These are phyloP conservation scores for Julus scandinavius DNA, from an alignment of 2,888 invertebrate genomes.

Conservation along the genomic window DNA sequence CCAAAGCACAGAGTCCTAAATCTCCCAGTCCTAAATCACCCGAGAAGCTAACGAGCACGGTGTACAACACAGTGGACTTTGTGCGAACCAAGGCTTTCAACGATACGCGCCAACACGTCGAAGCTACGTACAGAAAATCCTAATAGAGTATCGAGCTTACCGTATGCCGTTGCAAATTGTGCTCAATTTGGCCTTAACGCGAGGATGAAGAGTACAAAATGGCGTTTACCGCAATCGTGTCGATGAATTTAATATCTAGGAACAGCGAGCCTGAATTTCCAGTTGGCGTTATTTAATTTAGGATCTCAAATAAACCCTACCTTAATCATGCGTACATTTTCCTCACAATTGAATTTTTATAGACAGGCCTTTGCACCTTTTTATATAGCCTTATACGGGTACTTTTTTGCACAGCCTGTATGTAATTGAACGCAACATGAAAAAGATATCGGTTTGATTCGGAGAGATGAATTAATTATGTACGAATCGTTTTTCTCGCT, in stretches of 20 bases:
- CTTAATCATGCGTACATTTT: not conserved
- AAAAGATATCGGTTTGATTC: not conserved
- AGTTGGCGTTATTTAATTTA: not conserved
- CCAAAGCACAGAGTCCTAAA: constrained; percentile 61
- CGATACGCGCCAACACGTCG: constrained; percentile 82
- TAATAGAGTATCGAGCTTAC: not conserved
- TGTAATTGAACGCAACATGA: not conserved
- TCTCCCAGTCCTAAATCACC: constrained; percentile 59
- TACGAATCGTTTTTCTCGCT: not conserved
- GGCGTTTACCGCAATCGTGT: not conserved
- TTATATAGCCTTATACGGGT: not conserved
- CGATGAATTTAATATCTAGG: not conserved
- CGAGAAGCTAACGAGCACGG: constrained; percentile 67
- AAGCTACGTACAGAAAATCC: constrained; percentile 67
- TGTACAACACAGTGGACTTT: constrained; percentile 94
- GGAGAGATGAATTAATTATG: not conserved
- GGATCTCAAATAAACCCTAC: constrained; percentile 2
- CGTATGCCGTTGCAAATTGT: not conserved
- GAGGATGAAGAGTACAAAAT: not conserved
- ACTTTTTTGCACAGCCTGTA: not conserved
- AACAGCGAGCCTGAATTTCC: not conserved
- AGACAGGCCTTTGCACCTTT: not conserved
- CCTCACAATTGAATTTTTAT: not conserved
- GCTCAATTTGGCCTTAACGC: not conserved
- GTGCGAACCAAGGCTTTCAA: constrained; percentile 93